Conservation (phyloP, 2,113 vertebrate species). For the Vireo altiloquus region DNA sequence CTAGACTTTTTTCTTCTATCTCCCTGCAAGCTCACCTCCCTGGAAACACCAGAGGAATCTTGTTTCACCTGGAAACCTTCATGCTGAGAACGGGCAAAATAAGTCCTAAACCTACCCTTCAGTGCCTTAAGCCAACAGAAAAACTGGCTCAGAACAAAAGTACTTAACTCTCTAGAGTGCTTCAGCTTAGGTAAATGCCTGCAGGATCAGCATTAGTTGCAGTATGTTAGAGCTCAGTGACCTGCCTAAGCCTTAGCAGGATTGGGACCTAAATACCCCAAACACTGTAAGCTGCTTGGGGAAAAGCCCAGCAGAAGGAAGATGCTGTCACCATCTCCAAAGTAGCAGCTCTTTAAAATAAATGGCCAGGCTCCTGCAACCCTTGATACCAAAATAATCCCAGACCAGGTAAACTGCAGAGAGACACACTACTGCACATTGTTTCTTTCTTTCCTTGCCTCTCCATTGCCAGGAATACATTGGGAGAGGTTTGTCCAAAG, state of each 20-base stretch:
- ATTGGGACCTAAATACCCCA: background rate
- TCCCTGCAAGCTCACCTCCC: background rate
- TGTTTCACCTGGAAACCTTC: background rate
- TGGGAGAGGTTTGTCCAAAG: background rate
- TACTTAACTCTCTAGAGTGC: background rate
- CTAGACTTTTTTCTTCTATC: background rate
- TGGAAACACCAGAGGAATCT: background rate
- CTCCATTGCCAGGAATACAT: rapidly evolving
- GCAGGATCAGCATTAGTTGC: background rate
- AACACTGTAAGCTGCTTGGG: background rate
- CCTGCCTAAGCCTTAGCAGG: background rate
- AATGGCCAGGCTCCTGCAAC: background rate
- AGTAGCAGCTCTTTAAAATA: background rate
- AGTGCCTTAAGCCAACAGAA: background rate
- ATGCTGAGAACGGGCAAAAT: background rate
- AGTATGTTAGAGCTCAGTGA: background rate
- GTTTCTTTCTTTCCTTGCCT: background rate
- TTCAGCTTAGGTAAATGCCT: background rate
- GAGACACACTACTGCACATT: background rate
- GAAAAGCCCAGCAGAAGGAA: background rate
- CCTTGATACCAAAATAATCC: background rate
- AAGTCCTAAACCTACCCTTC: background rate
- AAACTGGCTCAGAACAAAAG: background rate
- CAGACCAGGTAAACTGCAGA: background rate
- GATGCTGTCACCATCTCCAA: background rate